Conservation (phyloP, 2,113 vertebrate genomes). For the Poecilia latipinna region DNA sequence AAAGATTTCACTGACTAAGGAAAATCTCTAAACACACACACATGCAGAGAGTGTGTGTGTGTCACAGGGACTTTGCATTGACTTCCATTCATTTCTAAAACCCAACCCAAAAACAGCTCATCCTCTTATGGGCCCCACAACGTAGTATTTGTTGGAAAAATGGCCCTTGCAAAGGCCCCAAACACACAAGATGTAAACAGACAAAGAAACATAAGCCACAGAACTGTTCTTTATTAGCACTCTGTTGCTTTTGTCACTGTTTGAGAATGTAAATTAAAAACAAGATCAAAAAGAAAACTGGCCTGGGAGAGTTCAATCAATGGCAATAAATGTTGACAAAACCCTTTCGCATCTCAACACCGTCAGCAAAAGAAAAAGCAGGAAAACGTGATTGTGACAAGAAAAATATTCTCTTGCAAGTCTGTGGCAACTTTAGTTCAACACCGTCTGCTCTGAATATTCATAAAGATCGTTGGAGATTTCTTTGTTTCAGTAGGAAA, state of each 20-base stretch:
- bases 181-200: background rate
- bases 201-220: conserved; percentile 11
- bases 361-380: conserved; percentile 7
- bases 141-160: too few species aligned
- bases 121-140: too few species aligned
- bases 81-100: too few species aligned
- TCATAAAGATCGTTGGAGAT: too few species aligned
- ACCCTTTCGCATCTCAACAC: conserved; percentile 14
- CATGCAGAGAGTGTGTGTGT: too few species aligned
- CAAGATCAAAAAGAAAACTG: conserved; percentile 26
- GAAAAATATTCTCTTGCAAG: background rate
- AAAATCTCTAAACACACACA: conserved; percentile 10
- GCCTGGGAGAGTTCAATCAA: conserved; percentile 42
- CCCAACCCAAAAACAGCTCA: too few species aligned
- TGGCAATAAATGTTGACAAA: conserved; percentile 48
- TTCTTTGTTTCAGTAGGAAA: too few species aligned
- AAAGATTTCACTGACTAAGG: conserved; percentile 9
- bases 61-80: too few species aligned
- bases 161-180: background rate
- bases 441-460: too few species aligned
- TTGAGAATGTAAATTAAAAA: conserved; percentile 19
- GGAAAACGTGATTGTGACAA: conserved; percentile 6
- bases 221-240: conserved; percentile 38
- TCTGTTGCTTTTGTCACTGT: conserved; percentile 16
- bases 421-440: too few species aligned